Evolutionary conservation across 2,797 vertebrate species (phyloP).

Genomic region (Caiman crocodilus): DNA sequence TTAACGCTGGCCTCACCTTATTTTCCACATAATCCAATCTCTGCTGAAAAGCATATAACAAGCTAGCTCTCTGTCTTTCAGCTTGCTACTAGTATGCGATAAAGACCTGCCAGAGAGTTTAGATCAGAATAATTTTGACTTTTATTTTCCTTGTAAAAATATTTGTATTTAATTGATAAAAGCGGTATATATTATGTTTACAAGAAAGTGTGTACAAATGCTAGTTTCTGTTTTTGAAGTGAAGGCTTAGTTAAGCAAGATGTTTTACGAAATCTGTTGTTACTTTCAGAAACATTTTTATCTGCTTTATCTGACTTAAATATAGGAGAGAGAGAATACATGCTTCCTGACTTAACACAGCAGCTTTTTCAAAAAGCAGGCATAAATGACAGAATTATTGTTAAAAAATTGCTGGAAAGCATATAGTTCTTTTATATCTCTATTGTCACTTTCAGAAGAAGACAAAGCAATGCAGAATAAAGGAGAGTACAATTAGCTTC

Average conservation of each 20-base stretch:
- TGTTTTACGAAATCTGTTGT: background rate
- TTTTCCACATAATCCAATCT: slow-evolving; percentile 54
- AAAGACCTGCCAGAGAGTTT: background rate
- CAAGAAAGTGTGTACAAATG: background rate
- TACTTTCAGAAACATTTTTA: background rate
- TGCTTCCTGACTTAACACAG: background rate
- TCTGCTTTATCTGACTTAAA: background rate
- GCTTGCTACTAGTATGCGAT: background rate
- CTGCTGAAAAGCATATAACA: slow-evolving; percentile 11
- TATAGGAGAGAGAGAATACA: background rate
- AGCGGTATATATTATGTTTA: background rate
- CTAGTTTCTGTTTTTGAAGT: background rate
- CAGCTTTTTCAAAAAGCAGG: background rate
- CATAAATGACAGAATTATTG: background rate
- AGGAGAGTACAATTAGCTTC: background rate
- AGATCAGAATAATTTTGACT: background rate
- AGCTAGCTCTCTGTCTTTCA: slow-evolving; percentile 3
- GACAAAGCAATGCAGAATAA: background rate
- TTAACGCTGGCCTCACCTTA: slow-evolving; percentile 64
- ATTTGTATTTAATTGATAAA: background rate
- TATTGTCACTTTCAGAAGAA: background rate
- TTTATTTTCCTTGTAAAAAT: background rate
- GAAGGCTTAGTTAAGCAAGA: background rate
- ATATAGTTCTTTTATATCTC: background rate
- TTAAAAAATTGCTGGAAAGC: background rate